These are phyloP conservation scores for Eleginops maclovinus DNA, from an alignment of 2,113 vertebrate genomes.

Conservation along the genomic window DNA sequence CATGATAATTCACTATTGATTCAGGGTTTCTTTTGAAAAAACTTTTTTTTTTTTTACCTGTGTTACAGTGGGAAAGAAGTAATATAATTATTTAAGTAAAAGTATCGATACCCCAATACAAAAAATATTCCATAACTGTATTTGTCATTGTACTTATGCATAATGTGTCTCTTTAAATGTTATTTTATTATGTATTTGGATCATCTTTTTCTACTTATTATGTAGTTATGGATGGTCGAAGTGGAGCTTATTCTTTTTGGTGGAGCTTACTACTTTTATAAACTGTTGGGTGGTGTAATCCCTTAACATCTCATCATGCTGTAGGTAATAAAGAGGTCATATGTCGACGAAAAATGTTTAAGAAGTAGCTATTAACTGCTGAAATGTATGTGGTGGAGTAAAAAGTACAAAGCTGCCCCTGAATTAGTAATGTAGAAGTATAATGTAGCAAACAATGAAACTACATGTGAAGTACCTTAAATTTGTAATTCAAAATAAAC, in stretches of 20 bases:
- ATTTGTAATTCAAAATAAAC: background rate
- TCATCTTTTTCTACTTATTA: background rate
- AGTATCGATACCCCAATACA: background rate
- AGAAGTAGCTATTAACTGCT: background rate
- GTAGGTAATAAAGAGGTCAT: background rate
- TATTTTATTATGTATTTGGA: background rate
- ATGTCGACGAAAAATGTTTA: background rate
- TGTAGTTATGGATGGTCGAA: background rate
- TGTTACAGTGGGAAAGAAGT: constrained; percentile 1
- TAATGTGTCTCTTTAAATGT: background rate
- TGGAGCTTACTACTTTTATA: background rate
- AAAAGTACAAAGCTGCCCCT: too few species aligned
- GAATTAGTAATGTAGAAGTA: background rate
- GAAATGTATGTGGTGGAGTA: too few species aligned
- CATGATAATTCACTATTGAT: constrained; percentile 93
- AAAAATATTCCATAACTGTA: background rate
- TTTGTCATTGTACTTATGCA: background rate
- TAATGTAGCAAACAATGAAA: background rate
- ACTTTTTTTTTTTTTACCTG: constrained; percentile 58
- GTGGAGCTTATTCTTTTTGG: background rate
- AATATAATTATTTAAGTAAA: background rate
- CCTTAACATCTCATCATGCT: background rate
- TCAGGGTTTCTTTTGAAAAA: constrained; percentile 52
- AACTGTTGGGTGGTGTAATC: background rate
- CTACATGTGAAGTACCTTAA: background rate